phyloP scores from a whole-genome alignment of 1,140 invertebrate species.

The Pogonomyrmex californicus region DNA sequence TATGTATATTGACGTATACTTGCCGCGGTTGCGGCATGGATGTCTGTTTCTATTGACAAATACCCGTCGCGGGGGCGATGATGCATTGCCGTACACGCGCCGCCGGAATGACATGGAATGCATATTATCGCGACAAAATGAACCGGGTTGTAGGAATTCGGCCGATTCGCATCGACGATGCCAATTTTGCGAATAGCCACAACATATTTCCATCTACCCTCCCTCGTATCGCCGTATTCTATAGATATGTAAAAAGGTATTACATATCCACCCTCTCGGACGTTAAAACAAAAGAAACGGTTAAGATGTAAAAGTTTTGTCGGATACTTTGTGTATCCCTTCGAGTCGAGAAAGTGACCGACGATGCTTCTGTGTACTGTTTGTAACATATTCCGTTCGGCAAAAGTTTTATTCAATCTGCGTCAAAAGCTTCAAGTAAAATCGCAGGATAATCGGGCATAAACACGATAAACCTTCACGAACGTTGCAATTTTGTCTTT shows the following conservation, averaged over 20 bases:
- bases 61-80: conserved; percentile 78
- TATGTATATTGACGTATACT: conserved; percentile 83
- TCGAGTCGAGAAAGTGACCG: neutral
- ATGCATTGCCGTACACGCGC: conserved; percentile 79
- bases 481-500: conserved; percentile 41
- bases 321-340: neutral
- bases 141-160: conserved; percentile 72
- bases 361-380: neutral
- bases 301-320: neutral
- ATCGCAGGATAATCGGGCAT: neutral
- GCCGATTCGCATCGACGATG: conserved; percentile 53
- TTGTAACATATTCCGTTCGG: neutral
- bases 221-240: neutral
- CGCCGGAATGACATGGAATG: conserved; percentile 73
- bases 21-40: conserved; percentile 79
- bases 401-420: neutral
- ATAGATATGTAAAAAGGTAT: neutral
- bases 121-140: conserved; percentile 77
- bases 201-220: conserved; percentile 36
- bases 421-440: conserved; percentile 11
- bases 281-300: neutral
- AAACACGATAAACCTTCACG: conserved; percentile 15
- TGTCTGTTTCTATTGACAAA: conserved; percentile 85
- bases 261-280: neutral
- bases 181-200: conserved; percentile 13